Evolutionary conservation across 2,113 vertebrate genomes (phyloP).

Genomic region (Pollachius pollachius): DNA sequence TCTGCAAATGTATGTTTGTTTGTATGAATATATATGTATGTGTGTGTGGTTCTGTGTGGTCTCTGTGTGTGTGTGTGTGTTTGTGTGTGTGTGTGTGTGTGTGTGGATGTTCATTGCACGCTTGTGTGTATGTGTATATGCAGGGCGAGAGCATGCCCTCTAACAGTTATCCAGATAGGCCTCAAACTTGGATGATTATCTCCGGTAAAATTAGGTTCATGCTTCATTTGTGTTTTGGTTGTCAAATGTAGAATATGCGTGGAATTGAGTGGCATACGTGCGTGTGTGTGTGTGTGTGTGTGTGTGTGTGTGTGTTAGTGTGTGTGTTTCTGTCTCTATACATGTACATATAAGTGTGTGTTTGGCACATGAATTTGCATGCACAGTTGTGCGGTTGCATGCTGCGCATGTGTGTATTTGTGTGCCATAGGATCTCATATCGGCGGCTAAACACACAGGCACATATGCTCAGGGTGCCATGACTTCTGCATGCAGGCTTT

Average conservation of each 20-base stretch:
- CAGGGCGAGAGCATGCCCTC: too few species aligned
- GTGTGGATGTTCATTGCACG: too few species aligned
- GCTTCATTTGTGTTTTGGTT: slow-evolving; percentile 1
- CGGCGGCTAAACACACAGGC: slow-evolving; percentile 23
- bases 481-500: slow-evolving; percentile 10
- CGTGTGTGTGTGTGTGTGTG: background rate
- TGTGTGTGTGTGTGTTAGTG: background rate
- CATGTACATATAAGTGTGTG: background rate
- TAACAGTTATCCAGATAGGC: background rate
- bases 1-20: too few species aligned
- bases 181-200: background rate
- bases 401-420: background rate
- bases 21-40: too few species aligned
- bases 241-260: slow-evolving; percentile 9
- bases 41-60: too few species aligned
- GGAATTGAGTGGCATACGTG: background rate
- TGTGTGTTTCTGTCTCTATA: background rate
- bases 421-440: background rate
- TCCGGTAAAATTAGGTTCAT: background rate
- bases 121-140: too few species aligned
- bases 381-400: background rate
- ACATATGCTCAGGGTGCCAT: slow-evolving; percentile 4
- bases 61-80: too few species aligned
- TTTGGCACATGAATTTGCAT: too few species aligned
- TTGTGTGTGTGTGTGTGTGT: too few species aligned